Evolutionary conservation across 2,797 vertebrate species (phyloP).

Genomic region (Helicolenus hilgendorfi): DNA sequence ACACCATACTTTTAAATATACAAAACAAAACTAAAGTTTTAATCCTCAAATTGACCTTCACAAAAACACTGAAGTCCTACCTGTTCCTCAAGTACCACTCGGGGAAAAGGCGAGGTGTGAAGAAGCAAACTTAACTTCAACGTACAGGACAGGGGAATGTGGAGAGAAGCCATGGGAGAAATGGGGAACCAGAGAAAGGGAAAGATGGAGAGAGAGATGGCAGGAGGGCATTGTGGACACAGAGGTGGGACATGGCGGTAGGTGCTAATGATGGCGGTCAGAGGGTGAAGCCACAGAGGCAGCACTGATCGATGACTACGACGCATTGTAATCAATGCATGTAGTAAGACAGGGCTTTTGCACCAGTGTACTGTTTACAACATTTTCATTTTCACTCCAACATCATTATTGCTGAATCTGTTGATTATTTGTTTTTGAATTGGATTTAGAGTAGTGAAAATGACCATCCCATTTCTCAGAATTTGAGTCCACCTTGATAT

Average conservation of each 20-base stretch:
- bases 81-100: neutral
- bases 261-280: slow-evolving; percentile 49
- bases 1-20: no score
- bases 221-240: neutral
- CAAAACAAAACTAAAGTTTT: neutral
- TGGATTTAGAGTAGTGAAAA: neutral
- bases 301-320: slow-evolving; percentile 29
- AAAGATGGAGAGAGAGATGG: neutral
- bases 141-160: neutral
- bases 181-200: neutral
- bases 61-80: neutral
- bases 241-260: neutral
- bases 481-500: neutral
- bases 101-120: neutral
- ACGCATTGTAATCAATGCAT: slow-evolving; percentile 52
- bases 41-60: neutral
- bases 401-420: neutral
- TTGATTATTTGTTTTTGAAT: neutral
- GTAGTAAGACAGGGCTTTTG: slow-evolving; percentile 15
- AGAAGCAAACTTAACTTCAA: neutral
- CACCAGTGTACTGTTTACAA: neutral
- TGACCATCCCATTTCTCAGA: neutral
- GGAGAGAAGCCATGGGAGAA: neutral
- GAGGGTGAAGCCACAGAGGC: slow-evolving; percentile 44
- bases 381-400: neutral